A percentile compares a stretch with the other conserved stretches of the same genome.
Conservation (phyloP, 2,888 invertebrate genomes). For the Heliconius aoede region DNA sequence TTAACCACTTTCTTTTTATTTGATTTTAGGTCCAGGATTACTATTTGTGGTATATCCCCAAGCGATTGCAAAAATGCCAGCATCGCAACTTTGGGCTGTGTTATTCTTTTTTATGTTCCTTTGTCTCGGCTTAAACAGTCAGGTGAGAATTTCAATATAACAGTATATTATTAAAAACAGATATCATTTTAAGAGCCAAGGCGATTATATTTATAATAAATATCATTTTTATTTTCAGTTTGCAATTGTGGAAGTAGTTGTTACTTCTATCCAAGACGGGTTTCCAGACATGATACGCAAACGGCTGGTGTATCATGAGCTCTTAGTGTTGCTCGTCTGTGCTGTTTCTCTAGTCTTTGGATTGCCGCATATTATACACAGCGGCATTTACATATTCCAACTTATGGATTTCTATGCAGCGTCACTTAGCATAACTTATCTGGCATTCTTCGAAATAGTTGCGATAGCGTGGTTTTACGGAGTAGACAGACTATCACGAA, state of each 20-base stretch:
- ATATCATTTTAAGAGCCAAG: background rate
- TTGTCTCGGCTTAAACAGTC: slow-evolving; percentile 93
- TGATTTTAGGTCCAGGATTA: slow-evolving; percentile 89
- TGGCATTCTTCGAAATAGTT: slow-evolving; percentile 96
- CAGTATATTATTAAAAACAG: slow-evolving; percentile 49
- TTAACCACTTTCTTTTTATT: background rate
- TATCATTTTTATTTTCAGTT: slow-evolving; percentile 85
- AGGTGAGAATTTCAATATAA: slow-evolving; percentile 78
- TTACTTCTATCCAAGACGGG: slow-evolving; percentile 96
- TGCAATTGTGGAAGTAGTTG: slow-evolving; percentile 96
- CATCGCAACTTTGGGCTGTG: slow-evolving; percentile 94
- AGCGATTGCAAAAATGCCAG: slow-evolving; percentile 96
- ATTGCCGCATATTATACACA: slow-evolving; percentile 94
- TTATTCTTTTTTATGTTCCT: slow-evolving; percentile 95
- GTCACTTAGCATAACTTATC: slow-evolving; percentile 94
- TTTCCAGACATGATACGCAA: slow-evolving; percentile 94
- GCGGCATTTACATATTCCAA: slow-evolving; percentile 96
- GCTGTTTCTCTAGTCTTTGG: slow-evolving; percentile 92
- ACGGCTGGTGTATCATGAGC: slow-evolving; percentile 92
- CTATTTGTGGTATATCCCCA: slow-evolving; percentile 96
- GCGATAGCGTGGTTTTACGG: slow-evolving; percentile 97
- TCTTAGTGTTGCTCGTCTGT: slow-evolving; percentile 92
- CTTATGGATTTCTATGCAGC: slow-evolving; percentile 97
- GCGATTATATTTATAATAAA: background rate
- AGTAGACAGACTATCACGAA: slow-evolving; percentile 89